Evolutionary conservation across 2,888 invertebrate species (phyloP), one percentile per base, ranked within the genome.

Genomic region (Drosophila rubida): DNA sequence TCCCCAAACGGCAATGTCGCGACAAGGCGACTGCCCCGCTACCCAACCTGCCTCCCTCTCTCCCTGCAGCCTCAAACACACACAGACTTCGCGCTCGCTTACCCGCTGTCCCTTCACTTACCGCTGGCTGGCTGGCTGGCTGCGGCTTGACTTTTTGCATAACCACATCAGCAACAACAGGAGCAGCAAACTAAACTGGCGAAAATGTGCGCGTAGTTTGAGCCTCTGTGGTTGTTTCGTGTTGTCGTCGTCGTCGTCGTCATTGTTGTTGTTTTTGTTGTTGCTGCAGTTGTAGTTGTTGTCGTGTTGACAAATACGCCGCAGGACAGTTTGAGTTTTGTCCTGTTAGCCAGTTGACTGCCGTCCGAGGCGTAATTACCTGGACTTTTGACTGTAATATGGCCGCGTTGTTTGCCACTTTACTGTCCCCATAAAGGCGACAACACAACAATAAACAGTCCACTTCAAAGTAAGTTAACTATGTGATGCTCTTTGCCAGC

Each of bases 1-100:
- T 87, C 84, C 87, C 88, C 87, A 78, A 85, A 86, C 87, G 74
- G 83, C 75, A 72, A 68, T 83, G 87, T 81, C 85, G 77, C 79
- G 84, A 69, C 69, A 75, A 74, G 70, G 75, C 57, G 23, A 8
- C 32, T 32, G 9, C 27, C 9, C 11, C 23, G 58, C 30, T 48
- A 60, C 59, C 53, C 14, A 22, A 11, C 30, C 41, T 5, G 5
- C 23, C 19, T 13, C 13, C 4, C 14, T 30, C 44, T 35, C n/a
- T 5, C 23, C 13, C 23, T 7, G 0, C 25, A 2, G 1, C 25
- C 2, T 27, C 27, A 27, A 9, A 2, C 9, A 19, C 25, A 35
- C n/a, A 13, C n/a, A 32, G 32, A 35, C n/a, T 35, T 22, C 22
- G 13, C 32, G 19, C 30, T 13, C 45, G 39, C 30, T 13, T 6